Conservation (phyloP, 2,113 vertebrate species). For the Jaculus jaculus region DNA sequence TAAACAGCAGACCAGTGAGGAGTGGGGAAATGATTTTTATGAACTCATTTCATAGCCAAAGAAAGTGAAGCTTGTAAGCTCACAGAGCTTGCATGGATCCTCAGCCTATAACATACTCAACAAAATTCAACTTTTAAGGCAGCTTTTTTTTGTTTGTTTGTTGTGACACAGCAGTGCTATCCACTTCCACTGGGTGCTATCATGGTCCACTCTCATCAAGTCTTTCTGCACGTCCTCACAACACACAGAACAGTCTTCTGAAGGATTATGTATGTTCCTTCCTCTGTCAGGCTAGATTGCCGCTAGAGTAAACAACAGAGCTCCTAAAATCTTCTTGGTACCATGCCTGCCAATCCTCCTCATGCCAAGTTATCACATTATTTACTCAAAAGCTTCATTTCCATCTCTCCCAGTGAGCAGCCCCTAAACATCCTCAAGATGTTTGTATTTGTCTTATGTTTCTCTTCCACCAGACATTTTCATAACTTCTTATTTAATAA, state of each 20-base stretch:
- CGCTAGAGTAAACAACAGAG: background rate
- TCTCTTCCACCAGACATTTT: background rate
- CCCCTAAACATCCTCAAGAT: background rate
- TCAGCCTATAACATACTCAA: background rate
- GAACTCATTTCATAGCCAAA: background rate
- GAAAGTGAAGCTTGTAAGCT: background rate
- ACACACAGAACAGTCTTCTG: background rate
- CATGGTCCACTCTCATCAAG: accelerated
- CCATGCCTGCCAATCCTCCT: background rate
- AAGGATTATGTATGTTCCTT: background rate
- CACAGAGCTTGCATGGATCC: background rate
- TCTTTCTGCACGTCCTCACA: background rate
- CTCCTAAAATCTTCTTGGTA: background rate
- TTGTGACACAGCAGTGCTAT: background rate
- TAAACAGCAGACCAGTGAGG: background rate
- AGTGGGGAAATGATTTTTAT: background rate
- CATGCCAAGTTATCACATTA: background rate
- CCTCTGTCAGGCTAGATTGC: background rate
- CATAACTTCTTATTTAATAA: background rate
- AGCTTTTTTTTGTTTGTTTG: background rate
- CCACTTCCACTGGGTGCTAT: background rate
- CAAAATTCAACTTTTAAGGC: background rate
- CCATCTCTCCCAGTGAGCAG: background rate
- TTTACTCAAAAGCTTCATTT: background rate
- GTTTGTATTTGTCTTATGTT: background rate